These are phyloP conservation scores for Eumacrocentrus americanus DNA, from an alignment of 2,888 invertebrate genomes.

Conservation along the genomic window DNA sequence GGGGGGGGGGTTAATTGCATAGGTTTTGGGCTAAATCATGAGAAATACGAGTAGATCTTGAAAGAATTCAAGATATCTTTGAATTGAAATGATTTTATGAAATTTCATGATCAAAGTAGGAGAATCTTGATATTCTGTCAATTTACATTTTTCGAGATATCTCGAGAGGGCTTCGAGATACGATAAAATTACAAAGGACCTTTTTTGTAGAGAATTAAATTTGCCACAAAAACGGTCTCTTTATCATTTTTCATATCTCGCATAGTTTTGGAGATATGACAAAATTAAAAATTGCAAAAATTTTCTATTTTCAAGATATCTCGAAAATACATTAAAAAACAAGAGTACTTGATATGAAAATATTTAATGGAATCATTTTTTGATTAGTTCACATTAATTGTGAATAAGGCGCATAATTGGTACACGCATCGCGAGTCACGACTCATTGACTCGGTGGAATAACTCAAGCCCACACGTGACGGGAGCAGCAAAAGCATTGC, in stretches of 20 bases:
- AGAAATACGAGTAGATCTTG: background rate
- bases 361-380: no score
- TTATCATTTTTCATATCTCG: no score
- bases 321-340: background rate
- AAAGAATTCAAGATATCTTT: background rate
- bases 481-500: background rate
- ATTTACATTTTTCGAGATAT: background rate
- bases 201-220: no score
- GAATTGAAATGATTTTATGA: no score
- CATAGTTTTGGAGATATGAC: no score
- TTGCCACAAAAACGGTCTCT: no score
- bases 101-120: background rate
- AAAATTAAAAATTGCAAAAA: no score
- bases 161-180: background rate
- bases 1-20: conserved; percentile 1
- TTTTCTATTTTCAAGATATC: background rate
- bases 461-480: conserved; percentile 5
- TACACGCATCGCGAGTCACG: conserved; percentile 8
- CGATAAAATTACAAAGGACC: no score
- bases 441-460: conserved; percentile 19
- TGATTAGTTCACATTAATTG: no score
- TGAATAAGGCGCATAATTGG: background rate
- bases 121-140: no score
- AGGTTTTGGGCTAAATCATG: background rate
- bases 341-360: no score